Evolutionary conservation across 1,140 invertebrate species (phyloP).

Genomic region (Euura lappo): DNA sequence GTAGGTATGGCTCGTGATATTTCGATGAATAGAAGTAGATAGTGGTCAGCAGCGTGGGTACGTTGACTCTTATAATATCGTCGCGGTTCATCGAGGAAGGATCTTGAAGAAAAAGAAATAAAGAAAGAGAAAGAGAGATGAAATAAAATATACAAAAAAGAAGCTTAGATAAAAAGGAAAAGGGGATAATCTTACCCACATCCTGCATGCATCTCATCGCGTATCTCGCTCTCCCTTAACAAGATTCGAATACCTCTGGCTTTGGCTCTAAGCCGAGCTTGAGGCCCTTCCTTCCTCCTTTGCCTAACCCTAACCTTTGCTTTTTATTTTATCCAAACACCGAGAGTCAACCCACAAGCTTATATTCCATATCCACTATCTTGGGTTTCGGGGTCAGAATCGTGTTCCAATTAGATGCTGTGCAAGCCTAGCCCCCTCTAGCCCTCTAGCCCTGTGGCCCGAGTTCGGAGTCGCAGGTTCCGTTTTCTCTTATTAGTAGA

Average conservation of each 20-base stretch:
- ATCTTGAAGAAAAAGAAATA: not conserved
- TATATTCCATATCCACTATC: slow-evolving; percentile 27
- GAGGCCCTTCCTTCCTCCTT: slow-evolving; percentile 15
- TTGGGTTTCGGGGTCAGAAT: slow-evolving; percentile 57
- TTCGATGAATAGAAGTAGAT: too few species aligned
- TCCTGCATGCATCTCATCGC: not conserved
- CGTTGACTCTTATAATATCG: not conserved
- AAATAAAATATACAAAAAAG: too few species aligned
- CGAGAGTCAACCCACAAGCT: slow-evolving; percentile 13
- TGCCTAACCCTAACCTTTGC: slow-evolving; percentile 27
- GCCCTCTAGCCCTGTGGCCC: too few species aligned
- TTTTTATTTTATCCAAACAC: slow-evolving; percentile 23
- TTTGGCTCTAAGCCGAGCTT: not conserved
- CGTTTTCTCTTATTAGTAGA: too few species aligned
- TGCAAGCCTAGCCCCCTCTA: slow-evolving; percentile 10
- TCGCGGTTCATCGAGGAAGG: not conserved
- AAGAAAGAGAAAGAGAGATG: not conserved
- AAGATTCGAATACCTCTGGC: slow-evolving; percentile 31
- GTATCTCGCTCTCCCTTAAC: slow-evolving; percentile 28
- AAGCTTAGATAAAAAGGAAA: not conserved
- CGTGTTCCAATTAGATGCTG: slow-evolving; percentile 58
- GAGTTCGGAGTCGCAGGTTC: too few species aligned
- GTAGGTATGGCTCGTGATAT: not conserved
- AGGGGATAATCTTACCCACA: not conserved
- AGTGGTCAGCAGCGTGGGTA: too few species aligned